Evolutionary conservation across 2,113 vertebrate genomes (phyloP), one percentile per base, ranked within the genome.

Genomic region (Phyllopteryx taeniolatus): DNA sequence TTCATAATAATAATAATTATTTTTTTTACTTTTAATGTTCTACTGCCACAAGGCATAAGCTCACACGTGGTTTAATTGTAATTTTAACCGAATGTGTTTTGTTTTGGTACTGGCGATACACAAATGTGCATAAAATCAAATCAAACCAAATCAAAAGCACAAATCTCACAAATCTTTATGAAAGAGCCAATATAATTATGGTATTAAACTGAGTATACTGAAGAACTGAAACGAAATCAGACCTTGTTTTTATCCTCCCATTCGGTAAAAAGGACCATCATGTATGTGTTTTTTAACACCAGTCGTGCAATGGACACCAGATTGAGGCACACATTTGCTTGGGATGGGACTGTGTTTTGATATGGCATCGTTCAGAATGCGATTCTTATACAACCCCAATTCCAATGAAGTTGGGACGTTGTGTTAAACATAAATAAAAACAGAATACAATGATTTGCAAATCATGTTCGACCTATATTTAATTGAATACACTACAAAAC

Each of bases 221-320:
- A 60, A 15, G 33, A 44, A 13, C 8, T n/a, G 17, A 20, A 0
- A 56, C 27, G 7, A 75, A 76, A 83, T 84, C 71, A 88, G 79
- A 81, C 80, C 74, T 79, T 87, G 85, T 88, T 91, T 89, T 86
- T 91, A 89, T 90, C 90, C 89, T 89, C 90, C 90, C 83, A 61
- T 82, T 86, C 8, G 80, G 74, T 79, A 78, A 84, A 85, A 89
- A 88, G 87, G 84, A 90, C 87, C 88, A 86, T 79, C 71, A 47
- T 82, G 22, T 17, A 54, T 31, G 44, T 46, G 44, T 46, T 85
- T 79, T 87, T 82, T 83, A 54, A 79, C 68, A 81, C 73, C 74
- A 76, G 62, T 62, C 70, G 63, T 78, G 82, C 77, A 83, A 83
- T 17, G 51, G 77, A 59, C 19, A 76, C 46, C 71, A 63, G 31